phyloP scores from a whole-genome alignment of 2,113 vertebrate species.

The Serinus canaria region DNA sequence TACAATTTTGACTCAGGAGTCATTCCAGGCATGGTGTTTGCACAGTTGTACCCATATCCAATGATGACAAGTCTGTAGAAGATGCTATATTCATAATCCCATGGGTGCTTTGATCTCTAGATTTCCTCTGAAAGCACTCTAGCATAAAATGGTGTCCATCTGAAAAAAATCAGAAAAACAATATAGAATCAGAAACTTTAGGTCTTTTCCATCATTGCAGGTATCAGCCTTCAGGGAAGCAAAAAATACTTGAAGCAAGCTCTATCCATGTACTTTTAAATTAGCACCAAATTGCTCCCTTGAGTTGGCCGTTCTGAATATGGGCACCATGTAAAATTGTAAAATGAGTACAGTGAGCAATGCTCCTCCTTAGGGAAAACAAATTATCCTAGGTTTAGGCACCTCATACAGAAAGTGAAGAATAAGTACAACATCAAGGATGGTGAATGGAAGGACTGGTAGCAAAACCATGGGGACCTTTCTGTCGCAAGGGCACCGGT shows the following conservation, averaged over 20 bases:
- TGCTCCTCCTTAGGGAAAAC: background rate
- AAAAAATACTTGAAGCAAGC: background rate
- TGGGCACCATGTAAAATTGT: background rate
- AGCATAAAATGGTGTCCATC: background rate
- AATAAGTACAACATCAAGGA: background rate
- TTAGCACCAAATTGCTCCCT: background rate
- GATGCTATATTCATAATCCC: background rate
- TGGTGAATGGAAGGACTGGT: background rate
- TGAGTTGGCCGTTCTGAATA: background rate
- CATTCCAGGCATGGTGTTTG: background rate
- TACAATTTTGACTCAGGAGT: background rate
- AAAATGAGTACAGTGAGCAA: background rate
- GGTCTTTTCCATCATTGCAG: background rate
- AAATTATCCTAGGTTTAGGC: background rate
- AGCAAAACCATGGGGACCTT: background rate
- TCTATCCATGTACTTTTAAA: background rate
- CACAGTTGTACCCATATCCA: background rate
- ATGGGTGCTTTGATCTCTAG: background rate
- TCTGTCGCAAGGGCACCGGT: rapidly evolving
- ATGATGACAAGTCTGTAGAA: background rate
- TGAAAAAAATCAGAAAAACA: background rate
- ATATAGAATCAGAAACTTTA: background rate
- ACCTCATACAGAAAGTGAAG: background rate
- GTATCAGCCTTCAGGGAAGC: background rate
- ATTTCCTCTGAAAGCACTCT: background rate